phyloP scores from a whole-genome alignment of 2,113 vertebrate species.

The Zeus faber region DNA sequence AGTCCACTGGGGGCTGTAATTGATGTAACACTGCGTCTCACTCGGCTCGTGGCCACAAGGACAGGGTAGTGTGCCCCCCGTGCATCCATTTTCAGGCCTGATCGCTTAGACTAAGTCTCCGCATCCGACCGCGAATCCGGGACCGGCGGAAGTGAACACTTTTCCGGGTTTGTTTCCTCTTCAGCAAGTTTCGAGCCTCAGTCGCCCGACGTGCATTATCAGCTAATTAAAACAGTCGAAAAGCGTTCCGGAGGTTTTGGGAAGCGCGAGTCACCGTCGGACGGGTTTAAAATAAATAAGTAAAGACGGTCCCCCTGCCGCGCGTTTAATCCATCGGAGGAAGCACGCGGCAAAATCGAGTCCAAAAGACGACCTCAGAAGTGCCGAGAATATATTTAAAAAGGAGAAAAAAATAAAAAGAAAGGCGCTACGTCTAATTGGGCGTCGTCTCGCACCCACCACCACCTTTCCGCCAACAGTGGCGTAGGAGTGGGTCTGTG shows the following conservation, averaged over 20 bases:
- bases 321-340: slow-evolving; percentile 2
- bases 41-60: neutral
- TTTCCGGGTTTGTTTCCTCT: too few relatives aligned
- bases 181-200: too few relatives aligned
- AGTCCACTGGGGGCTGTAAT: slow-evolving; percentile 20
- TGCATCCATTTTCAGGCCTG: too few relatives aligned
- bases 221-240: too few relatives aligned
- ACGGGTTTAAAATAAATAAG: neutral
- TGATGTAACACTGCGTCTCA: slow-evolving; percentile 18
- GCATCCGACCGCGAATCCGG: too few relatives aligned
- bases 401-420: neutral
- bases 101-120: too few relatives aligned
- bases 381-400: neutral
- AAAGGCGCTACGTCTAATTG: slow-evolving; percentile 29
- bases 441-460: slow-evolving; percentile 8
- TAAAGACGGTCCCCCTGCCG: neutral
- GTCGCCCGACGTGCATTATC: too few relatives aligned
- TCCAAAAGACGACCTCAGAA: slow-evolving; percentile 10
- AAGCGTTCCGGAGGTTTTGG: too few relatives aligned
- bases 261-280: too few relatives aligned
- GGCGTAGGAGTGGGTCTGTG: slow-evolving; percentile 15
- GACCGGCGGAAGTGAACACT: too few relatives aligned
- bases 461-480: slow-evolving; percentile 24
- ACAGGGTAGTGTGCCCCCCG: slow-evolving; percentile 1
- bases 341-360: neutral